Conservation (phyloP, 2,888 invertebrate species). For the Caenorhabditis japonica region DNA sequence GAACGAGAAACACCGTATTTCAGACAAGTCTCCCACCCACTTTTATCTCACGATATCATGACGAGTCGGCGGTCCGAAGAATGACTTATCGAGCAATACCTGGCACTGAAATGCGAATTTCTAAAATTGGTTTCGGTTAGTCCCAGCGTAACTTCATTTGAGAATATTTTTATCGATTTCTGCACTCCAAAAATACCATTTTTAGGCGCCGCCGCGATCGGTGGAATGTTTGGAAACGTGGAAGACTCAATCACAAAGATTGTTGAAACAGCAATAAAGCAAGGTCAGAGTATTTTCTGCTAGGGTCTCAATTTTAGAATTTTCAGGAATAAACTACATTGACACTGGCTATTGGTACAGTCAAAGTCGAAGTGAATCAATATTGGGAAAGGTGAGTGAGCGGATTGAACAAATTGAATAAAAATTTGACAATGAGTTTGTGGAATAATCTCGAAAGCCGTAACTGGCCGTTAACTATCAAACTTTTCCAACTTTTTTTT, state of each 20-base stretch:
- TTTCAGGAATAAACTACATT: slow-evolving; percentile 85
- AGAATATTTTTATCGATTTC: neutral
- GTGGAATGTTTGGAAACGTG: slow-evolving; percentile 71
- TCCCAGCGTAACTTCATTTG: neutral
- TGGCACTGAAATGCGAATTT: slow-evolving; percentile 67
- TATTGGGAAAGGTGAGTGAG: slow-evolving; percentile 84
- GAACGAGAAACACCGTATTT: slow-evolving; percentile 23
- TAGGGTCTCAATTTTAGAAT: neutral
- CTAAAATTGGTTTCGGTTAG: slow-evolving; percentile 66
- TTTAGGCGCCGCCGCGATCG: slow-evolving; percentile 69
- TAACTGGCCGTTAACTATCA: too few relatives aligned
- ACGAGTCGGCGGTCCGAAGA: slow-evolving; percentile 62
- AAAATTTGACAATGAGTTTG: too few relatives aligned
- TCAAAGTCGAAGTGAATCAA: slow-evolving; percentile 87
- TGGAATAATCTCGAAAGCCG: too few relatives aligned
- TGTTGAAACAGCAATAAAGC: slow-evolving; percentile 84
- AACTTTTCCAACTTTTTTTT: too few relatives aligned
- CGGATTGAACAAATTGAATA: neutral
- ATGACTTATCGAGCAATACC: slow-evolving; percentile 81
- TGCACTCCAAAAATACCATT: neutral
- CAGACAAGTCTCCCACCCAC: slow-evolving; percentile 62
- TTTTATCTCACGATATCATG: slow-evolving; percentile 64
- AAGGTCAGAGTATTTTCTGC: slow-evolving; percentile 79
- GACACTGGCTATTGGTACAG: slow-evolving; percentile 95
- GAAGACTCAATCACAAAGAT: slow-evolving; percentile 83